Evolutionary conservation across 2,797 vertebrate species (phyloP).

Genomic region (Choloepus didactylus): DNA sequence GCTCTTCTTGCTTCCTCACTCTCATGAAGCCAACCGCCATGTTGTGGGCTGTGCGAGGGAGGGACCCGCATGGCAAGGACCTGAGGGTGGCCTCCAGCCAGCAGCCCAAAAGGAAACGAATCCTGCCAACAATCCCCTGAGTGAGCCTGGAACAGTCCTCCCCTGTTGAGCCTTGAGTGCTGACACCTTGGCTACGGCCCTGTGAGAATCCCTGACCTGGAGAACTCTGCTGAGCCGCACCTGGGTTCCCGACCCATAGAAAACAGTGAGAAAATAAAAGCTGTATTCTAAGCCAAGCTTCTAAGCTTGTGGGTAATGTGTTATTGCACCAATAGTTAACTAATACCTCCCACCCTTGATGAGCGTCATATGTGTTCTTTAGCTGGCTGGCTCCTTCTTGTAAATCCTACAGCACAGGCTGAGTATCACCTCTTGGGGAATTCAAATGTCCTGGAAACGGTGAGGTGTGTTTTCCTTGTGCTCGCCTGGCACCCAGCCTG

Average conservation of each 20-base stretch:
- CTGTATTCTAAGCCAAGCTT: background rate
- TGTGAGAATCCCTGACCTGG: background rate
- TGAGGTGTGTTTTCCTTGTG: background rate
- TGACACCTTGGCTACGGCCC: background rate
- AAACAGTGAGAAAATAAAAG: background rate
- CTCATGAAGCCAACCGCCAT: background rate
- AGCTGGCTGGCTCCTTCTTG: fast-evolving
- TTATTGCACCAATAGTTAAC: background rate
- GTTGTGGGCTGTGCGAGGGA: background rate
- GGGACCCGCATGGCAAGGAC: background rate
- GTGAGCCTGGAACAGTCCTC: background rate
- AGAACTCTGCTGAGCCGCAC: background rate
- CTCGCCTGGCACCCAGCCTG: background rate
- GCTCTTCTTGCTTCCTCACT: no score
- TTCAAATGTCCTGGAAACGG: no score
- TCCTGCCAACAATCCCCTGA: no score
- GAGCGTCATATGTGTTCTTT: background rate
- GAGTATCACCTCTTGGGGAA: background rate
- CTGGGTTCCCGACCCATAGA: background rate
- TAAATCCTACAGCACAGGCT: no score
- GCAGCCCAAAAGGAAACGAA: background rate
- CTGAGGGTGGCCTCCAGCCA: no score
- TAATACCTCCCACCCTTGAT: background rate
- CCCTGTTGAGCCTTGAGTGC: background rate
- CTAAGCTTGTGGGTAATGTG: background rate